Evolutionary conservation across 2,797 vertebrate genomes (phyloP).

Genomic region (Rhynchotus rufescens): DNA sequence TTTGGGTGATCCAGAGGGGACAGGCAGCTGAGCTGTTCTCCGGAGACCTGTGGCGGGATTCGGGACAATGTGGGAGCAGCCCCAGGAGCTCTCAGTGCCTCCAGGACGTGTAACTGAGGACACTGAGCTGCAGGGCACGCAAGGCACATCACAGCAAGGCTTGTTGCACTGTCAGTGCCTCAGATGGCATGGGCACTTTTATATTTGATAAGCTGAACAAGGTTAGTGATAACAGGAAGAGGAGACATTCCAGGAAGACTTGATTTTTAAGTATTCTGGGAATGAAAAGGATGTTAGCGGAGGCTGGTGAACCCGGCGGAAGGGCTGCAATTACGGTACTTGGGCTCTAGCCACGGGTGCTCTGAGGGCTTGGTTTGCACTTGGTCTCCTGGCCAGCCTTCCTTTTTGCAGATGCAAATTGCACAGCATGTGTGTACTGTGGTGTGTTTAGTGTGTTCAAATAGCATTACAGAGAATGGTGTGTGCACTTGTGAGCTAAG

Average conservation of each 20-base stretch:
- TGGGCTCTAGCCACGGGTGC: not conserved
- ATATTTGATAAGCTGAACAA: not conserved
- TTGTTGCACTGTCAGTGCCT: not conserved
- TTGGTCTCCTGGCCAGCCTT: conserved; percentile 18
- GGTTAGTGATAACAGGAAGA: not conserved
- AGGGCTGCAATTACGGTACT: not conserved
- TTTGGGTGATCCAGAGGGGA: not conserved
- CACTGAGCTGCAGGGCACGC: not conserved
- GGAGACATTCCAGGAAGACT: not conserved
- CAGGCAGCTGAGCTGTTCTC: not conserved
- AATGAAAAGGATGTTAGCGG: not conserved
- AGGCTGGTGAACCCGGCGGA: not conserved
- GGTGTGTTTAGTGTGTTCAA: not conserved
- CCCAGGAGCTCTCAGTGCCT: not conserved
- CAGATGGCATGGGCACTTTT: not conserved
- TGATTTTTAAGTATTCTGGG: not conserved
- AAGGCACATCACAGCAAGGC: not conserved
- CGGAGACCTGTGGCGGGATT: not conserved
- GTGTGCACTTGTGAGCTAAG: not conserved
- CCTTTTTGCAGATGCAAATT: not conserved
- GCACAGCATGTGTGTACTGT: not conserved
- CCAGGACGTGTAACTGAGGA: not conserved
- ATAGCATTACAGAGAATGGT: not conserved
- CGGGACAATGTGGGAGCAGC: not conserved
- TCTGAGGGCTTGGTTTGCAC: not conserved